Percentiles rank a stretch among this genome's conserved stretches.
Conservation (phyloP, 2,888 invertebrate genomes). For the Caenorhabditis sp. region DNA sequence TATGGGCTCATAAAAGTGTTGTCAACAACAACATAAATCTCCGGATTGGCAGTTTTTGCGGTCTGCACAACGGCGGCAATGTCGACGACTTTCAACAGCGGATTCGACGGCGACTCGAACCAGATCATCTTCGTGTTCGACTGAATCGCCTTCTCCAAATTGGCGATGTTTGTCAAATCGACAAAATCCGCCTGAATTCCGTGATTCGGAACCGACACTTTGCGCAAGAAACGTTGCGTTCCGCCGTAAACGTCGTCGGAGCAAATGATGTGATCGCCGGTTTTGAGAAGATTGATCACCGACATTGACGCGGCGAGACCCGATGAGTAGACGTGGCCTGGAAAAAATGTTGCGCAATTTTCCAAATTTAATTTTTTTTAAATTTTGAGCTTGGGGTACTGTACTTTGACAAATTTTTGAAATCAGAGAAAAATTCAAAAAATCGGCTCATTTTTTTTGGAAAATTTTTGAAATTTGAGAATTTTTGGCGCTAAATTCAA, state of each 20-base stretch:
- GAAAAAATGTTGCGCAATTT: too few species aligned
- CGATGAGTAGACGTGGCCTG: constrained; percentile 80
- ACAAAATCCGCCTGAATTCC: constrained; percentile 82
- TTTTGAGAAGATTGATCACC: constrained; percentile 79
- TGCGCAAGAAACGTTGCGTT: constrained; percentile 74
- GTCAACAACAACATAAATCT: constrained; percentile 80
- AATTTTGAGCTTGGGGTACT: too few species aligned
- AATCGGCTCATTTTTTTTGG: too few species aligned
- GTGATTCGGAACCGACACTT: constrained; percentile 74
- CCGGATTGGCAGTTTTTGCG: constrained; percentile 74
- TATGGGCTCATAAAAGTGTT: constrained; percentile 81
- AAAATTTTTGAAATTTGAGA: too few species aligned
- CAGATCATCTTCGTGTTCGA: constrained; percentile 86
- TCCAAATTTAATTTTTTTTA: too few species aligned
- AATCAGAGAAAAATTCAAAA: too few species aligned
- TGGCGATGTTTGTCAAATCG: constrained; percentile 79
- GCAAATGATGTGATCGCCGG: constrained; percentile 88
- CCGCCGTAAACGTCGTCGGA: constrained; percentile 93
- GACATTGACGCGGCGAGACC: constrained; percentile 85
- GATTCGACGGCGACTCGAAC: constrained; percentile 97
- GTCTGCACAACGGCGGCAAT: constrained; percentile 77
- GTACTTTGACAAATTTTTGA: too few species aligned
- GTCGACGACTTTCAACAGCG: constrained; percentile 87
- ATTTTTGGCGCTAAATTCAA: too few species aligned
- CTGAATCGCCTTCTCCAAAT: constrained; percentile 79